Conservation (phyloP, 2,113 vertebrate genomes). For the Myrmecobius fasciatus region DNA sequence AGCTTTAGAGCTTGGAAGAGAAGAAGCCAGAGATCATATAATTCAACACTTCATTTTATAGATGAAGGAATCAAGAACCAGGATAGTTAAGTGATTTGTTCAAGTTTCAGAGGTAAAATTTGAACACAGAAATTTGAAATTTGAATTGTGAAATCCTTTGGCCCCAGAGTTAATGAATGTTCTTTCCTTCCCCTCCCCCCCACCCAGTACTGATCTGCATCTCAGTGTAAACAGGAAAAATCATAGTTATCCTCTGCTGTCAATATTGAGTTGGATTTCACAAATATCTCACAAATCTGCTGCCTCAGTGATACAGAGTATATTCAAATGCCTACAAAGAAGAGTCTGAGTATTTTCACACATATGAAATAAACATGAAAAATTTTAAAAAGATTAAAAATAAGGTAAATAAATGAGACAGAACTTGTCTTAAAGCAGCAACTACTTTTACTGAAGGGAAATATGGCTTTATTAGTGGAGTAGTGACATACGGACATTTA, state of each 20-base stretch:
- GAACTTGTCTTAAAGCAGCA: constrained; percentile 28
- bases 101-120: not conserved
- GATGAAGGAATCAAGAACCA: not conserved
- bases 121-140: not conserved
- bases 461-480: constrained; percentile 51
- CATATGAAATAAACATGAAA: not conserved
- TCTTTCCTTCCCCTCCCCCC: not conserved
- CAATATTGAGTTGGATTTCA: not conserved
- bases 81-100: not conserved
- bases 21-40: not conserved
- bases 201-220: too few species aligned
- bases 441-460: not conserved
- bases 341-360: constrained; percentile 22
- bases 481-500: constrained; percentile 52
- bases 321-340: constrained; percentile 17
- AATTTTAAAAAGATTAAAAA: not conserved
- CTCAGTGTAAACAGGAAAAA: constrained; percentile 20
- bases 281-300: not conserved
- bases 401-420: constrained; percentile 20
- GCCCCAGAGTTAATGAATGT: not conserved
- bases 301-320: not conserved
- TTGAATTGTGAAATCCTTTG: not conserved
- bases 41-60: not conserved
- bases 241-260: not conserved
- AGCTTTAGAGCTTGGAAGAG: not conserved